phyloP scores from a whole-genome alignment of 2,797 vertebrate species.

The Hozukius guyotensis region DNA sequence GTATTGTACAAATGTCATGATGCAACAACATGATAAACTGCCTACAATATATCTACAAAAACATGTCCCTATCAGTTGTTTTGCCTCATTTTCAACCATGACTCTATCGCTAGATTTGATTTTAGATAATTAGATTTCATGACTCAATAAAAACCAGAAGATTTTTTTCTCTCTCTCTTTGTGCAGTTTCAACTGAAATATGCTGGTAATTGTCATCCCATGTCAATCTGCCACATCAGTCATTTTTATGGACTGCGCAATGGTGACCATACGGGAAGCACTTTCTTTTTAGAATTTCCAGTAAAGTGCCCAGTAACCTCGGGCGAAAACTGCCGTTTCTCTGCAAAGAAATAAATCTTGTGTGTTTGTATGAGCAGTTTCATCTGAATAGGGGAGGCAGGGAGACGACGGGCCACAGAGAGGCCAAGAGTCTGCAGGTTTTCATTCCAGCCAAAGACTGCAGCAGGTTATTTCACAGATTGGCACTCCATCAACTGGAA shows the following conservation, averaged over 20 bases:
- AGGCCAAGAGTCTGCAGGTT: constrained; percentile 27
- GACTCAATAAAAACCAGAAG: not conserved
- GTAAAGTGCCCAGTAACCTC: not conserved
- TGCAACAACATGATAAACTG: not conserved
- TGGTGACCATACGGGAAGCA: not conserved
- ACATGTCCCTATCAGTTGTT: not conserved
- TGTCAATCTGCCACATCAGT: constrained; percentile 14
- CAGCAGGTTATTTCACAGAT: constrained; percentile 59
- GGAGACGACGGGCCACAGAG: constrained; percentile 11
- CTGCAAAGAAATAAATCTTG: constrained; percentile 3
- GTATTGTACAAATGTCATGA: not conserved
- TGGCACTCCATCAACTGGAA: constrained; percentile 58
- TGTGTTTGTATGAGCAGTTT: constrained; percentile 17
- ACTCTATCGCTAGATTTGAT: not conserved
- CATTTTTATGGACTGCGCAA: constrained; percentile 9
- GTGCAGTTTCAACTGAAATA: not conserved
- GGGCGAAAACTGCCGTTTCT: not conserved
- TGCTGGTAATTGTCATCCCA: not conserved
- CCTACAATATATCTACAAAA: not conserved
- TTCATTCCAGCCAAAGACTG: constrained; percentile 45
- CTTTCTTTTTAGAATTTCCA: constrained; percentile 14
- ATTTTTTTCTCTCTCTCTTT: too few species aligned
- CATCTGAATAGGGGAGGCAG: constrained; percentile 18
- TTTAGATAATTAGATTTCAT: not conserved
- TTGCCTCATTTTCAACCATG: not conserved